phyloP scores from a whole-genome alignment of 2,888 invertebrate genomes.

The Tribolium freemani region DNA sequence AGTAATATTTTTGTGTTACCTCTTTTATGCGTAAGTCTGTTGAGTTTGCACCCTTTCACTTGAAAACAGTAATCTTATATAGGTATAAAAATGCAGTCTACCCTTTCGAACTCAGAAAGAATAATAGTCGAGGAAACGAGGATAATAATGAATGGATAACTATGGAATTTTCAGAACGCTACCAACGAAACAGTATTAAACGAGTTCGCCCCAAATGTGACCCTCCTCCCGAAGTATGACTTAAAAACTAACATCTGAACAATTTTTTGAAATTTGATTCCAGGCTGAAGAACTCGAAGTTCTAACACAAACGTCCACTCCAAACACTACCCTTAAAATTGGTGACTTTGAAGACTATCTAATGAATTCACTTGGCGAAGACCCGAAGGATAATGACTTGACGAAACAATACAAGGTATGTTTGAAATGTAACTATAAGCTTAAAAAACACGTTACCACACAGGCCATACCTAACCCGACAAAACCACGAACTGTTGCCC shows the following conservation, averaged over 20 bases:
- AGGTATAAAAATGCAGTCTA: neutral
- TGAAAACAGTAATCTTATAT: neutral
- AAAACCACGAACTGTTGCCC: neutral
- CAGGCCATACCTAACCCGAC: neutral
- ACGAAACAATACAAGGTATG: neutral
- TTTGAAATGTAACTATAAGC: neutral
- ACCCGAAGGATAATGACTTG: constrained; percentile 2
- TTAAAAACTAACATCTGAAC: neutral
- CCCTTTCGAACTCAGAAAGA: neutral
- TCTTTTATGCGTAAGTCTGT: neutral
- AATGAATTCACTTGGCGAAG: neutral
- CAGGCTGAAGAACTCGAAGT: neutral
- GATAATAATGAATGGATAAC: neutral
- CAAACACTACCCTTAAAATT: neutral
- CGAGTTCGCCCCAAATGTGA: neutral
- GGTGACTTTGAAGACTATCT: constrained; percentile 1
- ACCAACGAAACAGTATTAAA: neutral
- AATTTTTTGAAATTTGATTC: neutral
- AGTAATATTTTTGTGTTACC: neutral
- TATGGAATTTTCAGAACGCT: neutral
- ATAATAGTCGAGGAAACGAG: neutral
- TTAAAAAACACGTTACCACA: neutral
- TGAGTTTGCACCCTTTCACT: neutral
- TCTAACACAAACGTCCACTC: neutral
- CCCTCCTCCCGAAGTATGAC: neutral